A percentile compares a stretch with the other conserved stretches of the same genome.
These are phyloP conservation scores for Noctua janthe DNA, from an alignment of 2,888 invertebrate genomes.

Conservation along the genomic window DNA sequence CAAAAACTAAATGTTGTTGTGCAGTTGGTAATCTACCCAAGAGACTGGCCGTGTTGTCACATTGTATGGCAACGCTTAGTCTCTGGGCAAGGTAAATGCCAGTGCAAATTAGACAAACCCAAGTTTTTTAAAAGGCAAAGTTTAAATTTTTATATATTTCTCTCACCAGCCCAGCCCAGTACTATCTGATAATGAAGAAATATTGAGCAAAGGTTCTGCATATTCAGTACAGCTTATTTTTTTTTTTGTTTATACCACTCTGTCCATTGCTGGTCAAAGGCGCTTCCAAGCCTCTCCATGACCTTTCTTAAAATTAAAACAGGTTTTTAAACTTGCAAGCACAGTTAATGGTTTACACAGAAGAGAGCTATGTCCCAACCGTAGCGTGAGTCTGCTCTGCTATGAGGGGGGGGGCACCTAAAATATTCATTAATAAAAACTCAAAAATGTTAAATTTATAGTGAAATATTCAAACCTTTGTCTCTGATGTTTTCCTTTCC, in stretches of 20 bases:
- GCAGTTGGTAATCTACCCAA: neutral
- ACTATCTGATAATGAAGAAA: neutral
- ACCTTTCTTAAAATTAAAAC: neutral
- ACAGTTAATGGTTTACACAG: neutral
- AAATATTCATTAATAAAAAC: neutral
- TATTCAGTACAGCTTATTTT: too few species aligned
- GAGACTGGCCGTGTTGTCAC: neutral
- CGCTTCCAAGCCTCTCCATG: neutral
- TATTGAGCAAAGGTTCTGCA: neutral
- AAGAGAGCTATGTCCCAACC: neutral
- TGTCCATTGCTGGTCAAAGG: neutral
- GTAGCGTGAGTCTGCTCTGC: neutral
- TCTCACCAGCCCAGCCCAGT: neutral
- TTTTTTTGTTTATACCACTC: neutral
- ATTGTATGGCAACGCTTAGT: neutral
- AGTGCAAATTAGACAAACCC: neutral
- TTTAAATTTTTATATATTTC: neutral
- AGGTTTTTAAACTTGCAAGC: neutral
- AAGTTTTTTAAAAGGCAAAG: neutral
- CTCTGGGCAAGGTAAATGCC: neutral
- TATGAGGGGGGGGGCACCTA: neutral
- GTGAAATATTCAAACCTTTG: constrained; percentile 25
- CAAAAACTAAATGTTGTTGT: neutral
- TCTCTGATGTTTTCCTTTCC: constrained; percentile 59
- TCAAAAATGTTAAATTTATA: neutral